These are phyloP conservation scores for Drosophila subquinaria DNA, from an alignment of 2,888 invertebrate species.

Conservation along the genomic window DNA sequence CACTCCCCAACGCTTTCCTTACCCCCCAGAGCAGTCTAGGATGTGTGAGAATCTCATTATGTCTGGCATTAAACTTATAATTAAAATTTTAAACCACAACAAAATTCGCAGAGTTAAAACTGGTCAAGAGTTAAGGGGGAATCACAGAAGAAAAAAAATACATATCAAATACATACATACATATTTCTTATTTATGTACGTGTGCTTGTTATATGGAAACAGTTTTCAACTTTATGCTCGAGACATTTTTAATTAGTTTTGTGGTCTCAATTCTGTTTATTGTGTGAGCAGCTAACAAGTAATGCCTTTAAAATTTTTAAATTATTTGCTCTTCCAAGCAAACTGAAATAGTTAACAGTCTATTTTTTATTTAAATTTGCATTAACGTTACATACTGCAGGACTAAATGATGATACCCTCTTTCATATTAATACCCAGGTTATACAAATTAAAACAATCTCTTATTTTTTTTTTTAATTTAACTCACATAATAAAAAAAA, in stretches of 20 bases:
- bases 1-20: neutral
- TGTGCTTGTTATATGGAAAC: neutral
- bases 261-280: constrained; percentile 44
- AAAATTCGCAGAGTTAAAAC: constrained; percentile 37
- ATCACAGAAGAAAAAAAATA: constrained; percentile 21
- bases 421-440: too few relatives aligned
- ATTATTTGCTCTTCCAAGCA: too few relatives aligned
- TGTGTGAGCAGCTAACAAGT: neutral
- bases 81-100: constrained; percentile 75
- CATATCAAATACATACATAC: constrained; percentile 6
- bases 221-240: constrained; percentile 37
- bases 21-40: neutral
- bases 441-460: too few relatives aligned
- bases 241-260: constrained; percentile 79
- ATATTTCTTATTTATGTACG: neutral
- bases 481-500: too few relatives aligned
- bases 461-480: too few relatives aligned
- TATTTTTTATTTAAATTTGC: too few relatives aligned
- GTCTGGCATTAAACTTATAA: constrained; percentile 74
- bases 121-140: constrained; percentile 6
- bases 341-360: too few relatives aligned
- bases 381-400: too few relatives aligned
- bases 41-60: constrained; percentile 70
- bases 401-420: too few relatives aligned
- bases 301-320: neutral